phyloP scores from a whole-genome alignment of 2,113 vertebrate genomes.

The Cololabis saira region DNA sequence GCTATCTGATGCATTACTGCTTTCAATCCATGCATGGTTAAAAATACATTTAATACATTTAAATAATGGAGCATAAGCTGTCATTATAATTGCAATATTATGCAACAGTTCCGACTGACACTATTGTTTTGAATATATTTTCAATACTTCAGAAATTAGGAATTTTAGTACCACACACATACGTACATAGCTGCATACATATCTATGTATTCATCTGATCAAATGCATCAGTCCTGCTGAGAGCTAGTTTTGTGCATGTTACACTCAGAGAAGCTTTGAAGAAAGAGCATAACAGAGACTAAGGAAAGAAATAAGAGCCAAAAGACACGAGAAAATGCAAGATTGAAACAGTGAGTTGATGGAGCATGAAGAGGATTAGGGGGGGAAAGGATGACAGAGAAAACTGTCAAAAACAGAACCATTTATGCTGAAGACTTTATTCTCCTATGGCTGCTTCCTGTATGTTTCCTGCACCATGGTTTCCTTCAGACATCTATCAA shows the following conservation, averaged over 20 bases:
- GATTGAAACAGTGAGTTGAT: too few species aligned
- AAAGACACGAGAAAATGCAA: constrained; percentile 1
- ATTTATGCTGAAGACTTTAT: too few species aligned
- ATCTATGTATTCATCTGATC: background rate
- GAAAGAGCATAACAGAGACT: background rate
- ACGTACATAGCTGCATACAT: background rate
- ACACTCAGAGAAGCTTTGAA: constrained; percentile 5
- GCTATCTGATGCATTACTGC: constrained; percentile 54
- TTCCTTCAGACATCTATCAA: too few species aligned
- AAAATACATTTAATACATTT: too few species aligned
- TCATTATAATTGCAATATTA: too few species aligned
- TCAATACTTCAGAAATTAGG: constrained; percentile 6
- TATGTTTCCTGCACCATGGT: too few species aligned
- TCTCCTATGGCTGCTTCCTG: too few species aligned
- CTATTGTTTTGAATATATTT: background rate
- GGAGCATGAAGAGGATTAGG: too few species aligned
- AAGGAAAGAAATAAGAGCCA: constrained; percentile 7
- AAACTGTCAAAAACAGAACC: too few species aligned
- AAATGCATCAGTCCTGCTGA: constrained; percentile 26
- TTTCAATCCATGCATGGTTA: constrained; percentile 47
- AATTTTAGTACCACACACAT: background rate
- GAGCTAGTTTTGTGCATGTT: constrained; percentile 30
- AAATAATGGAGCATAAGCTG: too few species aligned
- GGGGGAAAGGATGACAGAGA: too few species aligned
- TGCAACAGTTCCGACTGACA: too few species aligned